These are phyloP conservation scores for Drosophila arizonae DNA, from an alignment of 1,140 invertebrate genomes.

Conservation along the genomic window DNA sequence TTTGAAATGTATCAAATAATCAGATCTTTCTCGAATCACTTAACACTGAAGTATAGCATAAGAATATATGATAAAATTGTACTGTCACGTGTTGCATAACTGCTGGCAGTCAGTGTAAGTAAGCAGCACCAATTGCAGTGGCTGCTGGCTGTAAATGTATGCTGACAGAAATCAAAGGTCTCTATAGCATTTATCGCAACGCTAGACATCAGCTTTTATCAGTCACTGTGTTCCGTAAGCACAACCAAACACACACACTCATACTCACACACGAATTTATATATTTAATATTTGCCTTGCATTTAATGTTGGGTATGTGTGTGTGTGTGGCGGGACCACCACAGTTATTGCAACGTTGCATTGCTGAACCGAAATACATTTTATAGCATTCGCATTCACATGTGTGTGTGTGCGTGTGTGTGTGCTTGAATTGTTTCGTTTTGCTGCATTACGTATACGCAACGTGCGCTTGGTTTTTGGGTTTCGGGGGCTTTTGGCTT, in stretches of 20 bases:
- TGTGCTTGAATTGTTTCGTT: constrained; percentile 62
- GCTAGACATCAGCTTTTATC: no score
- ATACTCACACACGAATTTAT: no score
- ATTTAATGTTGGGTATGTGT: constrained; percentile 51
- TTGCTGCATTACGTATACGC: constrained; percentile 68
- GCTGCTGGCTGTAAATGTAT: no score
- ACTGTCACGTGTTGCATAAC: background rate
- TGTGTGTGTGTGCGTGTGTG: constrained; percentile 11
- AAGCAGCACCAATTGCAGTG: no score
- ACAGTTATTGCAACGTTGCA: constrained; percentile 55
- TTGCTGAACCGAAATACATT: constrained; percentile 55
- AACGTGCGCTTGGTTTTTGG: constrained; percentile 47
- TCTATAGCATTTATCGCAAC: no score
- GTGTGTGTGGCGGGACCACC: constrained; percentile 41
- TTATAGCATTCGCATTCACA: constrained; percentile 70
- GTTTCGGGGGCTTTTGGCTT: constrained; percentile 51
- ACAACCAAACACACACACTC: no score
- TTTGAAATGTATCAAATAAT: no score
- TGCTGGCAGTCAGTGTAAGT: background rate
- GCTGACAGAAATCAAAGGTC: no score
- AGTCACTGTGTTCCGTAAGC: no score
- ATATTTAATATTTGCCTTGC: constrained; percentile 54
- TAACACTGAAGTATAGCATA: no score
- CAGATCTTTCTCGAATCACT: no score
- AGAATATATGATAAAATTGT: no score